Conservation (phyloP, 2,797 vertebrate genomes). For the Characodon lateralis region DNA sequence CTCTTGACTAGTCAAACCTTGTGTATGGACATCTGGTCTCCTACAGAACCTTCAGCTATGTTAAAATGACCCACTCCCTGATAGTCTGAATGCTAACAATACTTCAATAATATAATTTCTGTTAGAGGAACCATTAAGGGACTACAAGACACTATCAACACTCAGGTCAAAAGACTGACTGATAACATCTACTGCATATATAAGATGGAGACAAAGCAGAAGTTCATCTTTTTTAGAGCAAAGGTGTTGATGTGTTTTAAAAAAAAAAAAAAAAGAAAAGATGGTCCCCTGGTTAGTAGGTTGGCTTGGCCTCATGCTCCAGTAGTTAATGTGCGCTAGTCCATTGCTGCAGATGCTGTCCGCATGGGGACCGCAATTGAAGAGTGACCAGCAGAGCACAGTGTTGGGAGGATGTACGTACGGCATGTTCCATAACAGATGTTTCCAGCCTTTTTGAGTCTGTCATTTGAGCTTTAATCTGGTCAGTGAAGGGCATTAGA, state of each 20-base stretch:
- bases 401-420: constrained; percentile 63
- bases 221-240: constrained; percentile 30
- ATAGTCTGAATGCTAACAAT: not conserved
- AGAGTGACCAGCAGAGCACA: constrained; percentile 72
- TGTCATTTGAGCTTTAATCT: constrained; percentile 81
- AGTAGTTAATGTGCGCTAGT: constrained; percentile 76
- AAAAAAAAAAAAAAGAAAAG: constrained; percentile 13
- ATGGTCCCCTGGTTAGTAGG: constrained; percentile 56
- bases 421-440: constrained; percentile 78
- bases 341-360: constrained; percentile 79
- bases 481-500: constrained; percentile 83
- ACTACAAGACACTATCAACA: not conserved
- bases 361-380: constrained; percentile 60
- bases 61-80: not conserved
- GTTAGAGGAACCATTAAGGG: not conserved
- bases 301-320: constrained; percentile 70
- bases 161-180: constrained; percentile 5
- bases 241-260: constrained; percentile 29
- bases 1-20: not conserved
- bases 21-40: not conserved
- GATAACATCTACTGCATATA: not conserved
- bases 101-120: not conserved
- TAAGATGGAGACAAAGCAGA: not conserved
- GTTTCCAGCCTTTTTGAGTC: constrained; percentile 75
- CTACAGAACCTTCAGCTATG: not conserved